These are phyloP conservation scores for Chiroxiphia lanceolata DNA, from an alignment of 2,797 vertebrate genomes.

Conservation along the genomic window DNA sequence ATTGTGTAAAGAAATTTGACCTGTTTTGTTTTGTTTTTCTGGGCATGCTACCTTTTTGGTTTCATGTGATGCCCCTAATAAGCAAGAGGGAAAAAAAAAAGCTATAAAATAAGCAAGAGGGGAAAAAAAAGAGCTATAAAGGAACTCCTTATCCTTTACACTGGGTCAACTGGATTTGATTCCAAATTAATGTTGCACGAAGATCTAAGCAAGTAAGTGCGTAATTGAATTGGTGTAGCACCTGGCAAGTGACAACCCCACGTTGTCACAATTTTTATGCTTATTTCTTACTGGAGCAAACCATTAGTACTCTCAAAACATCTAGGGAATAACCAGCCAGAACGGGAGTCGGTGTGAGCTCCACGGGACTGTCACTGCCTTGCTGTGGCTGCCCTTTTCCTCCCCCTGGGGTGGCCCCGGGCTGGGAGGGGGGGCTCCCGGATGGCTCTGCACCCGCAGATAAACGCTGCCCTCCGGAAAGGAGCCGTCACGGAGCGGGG, in stretches of 20 bases:
- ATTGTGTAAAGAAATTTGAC: neutral
- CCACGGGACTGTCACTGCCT: accelerated
- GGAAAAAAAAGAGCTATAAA: neutral
- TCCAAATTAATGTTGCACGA: neutral
- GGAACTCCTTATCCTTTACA: neutral
- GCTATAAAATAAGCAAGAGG: neutral
- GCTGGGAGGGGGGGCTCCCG: neutral
- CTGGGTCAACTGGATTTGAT: neutral
- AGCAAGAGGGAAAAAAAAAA: neutral
- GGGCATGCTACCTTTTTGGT: neutral
- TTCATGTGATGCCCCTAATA: neutral
- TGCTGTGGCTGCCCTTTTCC: accelerated
- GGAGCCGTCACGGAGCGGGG: neutral
- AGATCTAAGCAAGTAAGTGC: neutral
- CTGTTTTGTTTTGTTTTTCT: neutral
- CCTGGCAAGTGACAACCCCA: neutral
- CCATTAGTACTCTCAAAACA: neutral
- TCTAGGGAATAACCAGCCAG: accelerated
- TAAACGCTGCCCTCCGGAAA: neutral
- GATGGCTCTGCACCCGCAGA: accelerated
- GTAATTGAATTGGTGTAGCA: neutral
- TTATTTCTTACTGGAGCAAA: neutral
- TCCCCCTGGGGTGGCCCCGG: neutral
- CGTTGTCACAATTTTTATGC: neutral
- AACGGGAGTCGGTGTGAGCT: accelerated